Percentiles rank a stretch among this genome's conserved stretches.
These are phyloP conservation scores for Sigmodon hispidus DNA, from an alignment of 2,113 vertebrate species.

Conservation along the genomic window DNA sequence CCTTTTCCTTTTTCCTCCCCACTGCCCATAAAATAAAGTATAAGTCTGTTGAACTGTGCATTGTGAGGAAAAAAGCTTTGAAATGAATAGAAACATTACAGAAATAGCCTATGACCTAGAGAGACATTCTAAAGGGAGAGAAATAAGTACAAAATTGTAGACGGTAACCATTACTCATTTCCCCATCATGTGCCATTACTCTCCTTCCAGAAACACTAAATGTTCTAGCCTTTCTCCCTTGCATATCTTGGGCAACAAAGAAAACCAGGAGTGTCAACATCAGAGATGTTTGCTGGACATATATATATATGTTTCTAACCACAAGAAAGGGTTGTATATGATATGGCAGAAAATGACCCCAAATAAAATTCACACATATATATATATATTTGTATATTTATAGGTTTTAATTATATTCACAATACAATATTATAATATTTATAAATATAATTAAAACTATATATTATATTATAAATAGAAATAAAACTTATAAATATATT, in stretches of 20 bases:
- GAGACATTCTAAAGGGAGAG: slow-evolving; percentile 52
- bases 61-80: slow-evolving; percentile 39
- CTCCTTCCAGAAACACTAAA: not conserved
- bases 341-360: slow-evolving; percentile 28
- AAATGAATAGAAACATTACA: slow-evolving; percentile 52
- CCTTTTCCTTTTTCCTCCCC: not conserved
- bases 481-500: too few species aligned
- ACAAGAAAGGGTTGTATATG: not conserved
- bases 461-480: too few species aligned
- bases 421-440: too few species aligned
- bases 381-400: too few species aligned
- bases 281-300: not conserved
- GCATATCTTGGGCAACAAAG: slow-evolving; percentile 19
- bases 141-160: not conserved
- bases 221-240: not conserved
- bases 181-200: too few species aligned
- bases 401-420: too few species aligned
- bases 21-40: slow-evolving; percentile 45
- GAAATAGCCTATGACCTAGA: slow-evolving; percentile 43
- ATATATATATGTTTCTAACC: slow-evolving; percentile 20
- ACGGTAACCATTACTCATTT: slow-evolving; percentile 5
- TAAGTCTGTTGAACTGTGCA: slow-evolving; percentile 31
- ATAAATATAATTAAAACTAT: too few species aligned
- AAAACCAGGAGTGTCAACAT: not conserved
- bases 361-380: not conserved